These are phyloP conservation scores for Melipona beecheii DNA, from an alignment of 2,888 invertebrate genomes.

Conservation along the genomic window DNA sequence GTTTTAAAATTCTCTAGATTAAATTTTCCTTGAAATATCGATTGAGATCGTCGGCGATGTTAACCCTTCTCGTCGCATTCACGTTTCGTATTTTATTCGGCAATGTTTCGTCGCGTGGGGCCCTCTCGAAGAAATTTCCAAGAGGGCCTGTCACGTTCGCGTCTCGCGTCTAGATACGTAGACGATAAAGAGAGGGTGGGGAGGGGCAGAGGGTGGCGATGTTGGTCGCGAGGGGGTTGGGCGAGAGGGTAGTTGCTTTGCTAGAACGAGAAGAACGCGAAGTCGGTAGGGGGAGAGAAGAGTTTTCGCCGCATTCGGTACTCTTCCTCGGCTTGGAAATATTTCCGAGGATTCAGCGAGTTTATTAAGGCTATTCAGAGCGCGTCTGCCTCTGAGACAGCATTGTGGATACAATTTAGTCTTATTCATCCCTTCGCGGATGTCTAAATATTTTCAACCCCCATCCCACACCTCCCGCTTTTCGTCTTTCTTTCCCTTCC, in stretches of 20 bases:
- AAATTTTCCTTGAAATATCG: not conserved
- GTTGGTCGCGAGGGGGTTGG: slow-evolving; percentile 31
- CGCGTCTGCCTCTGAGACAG: slow-evolving; percentile 85
- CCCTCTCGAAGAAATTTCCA: slow-evolving; percentile 50
- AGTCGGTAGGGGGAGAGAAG: slow-evolving; percentile 63
- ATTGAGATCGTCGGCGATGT: not conserved
- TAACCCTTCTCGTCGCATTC: not conserved
- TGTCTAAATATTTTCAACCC: slow-evolving; percentile 83
- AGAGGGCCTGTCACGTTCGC: slow-evolving; percentile 61
- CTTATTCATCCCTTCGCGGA: slow-evolving; percentile 85
- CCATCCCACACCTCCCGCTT: slow-evolving; percentile 48
- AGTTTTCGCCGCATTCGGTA: slow-evolving; percentile 75
- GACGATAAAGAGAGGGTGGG: slow-evolving; percentile 57
- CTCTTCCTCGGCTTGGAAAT: slow-evolving; percentile 79
- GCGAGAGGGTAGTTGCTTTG: slow-evolving; percentile 52
- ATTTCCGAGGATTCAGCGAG: slow-evolving; percentile 83
- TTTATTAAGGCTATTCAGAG: slow-evolving; percentile 87
- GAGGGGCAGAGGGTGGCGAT: slow-evolving; percentile 30
- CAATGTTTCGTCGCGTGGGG: slow-evolving; percentile 11
- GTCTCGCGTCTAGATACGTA: slow-evolving; percentile 65
- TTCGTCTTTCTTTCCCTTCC: slow-evolving; percentile 45
- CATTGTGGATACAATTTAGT: slow-evolving; percentile 88
- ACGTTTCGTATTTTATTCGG: slow-evolving; percentile 3
- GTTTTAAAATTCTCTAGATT: not conserved
- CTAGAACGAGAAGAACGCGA: slow-evolving; percentile 70